Base-by-base conservation (phyloP, 2,797 vertebrate genomes). In the Lemur catta region DNA sequence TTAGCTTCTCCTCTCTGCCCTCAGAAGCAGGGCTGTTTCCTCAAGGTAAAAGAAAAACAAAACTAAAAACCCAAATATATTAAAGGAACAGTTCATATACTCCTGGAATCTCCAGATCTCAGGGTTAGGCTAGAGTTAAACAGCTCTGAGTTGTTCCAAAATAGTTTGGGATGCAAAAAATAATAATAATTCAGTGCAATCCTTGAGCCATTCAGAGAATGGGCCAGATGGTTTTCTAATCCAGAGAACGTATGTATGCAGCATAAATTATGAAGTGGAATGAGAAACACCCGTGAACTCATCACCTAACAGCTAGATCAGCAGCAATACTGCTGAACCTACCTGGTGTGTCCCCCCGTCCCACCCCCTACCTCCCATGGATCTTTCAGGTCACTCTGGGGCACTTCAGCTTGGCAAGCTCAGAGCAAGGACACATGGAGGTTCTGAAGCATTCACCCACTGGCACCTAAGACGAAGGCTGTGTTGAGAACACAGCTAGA, bases 181-280 rank as follows among this genome's bases (percentile, higher is more conserved):
- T 33, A 43, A n/a, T n/a, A 61, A 89, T 41, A 52, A 38, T 8
- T 69, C 24, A 85, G 0, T 57, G 71, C 30, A 63, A 38, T 78
- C 71, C n/a, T 84, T 82, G 80, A 85, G 89, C 48, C 10, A 57
- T 18, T 48, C 55, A 59, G 41, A 91, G 86, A 88, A 52, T 35
- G 8, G 26, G 38, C 84, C 55, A 94, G 79, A 63, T 48, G n/a
- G 65, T 41, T 72, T 89, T 80, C 71, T 50, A 50, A 48, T 82
- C 71, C 43, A 57, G 46, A 69, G 33, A 41, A 15, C 22, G 15
- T 7, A 65, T 10, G 59, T 1, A 57, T 26, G 22, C 22, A 76
- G 52, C 46, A 46, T 52, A 41, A 85, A 50, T n/a, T 55, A 48
- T 24, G 20, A 41, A 35, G 38, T 24, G 24, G 38, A 30, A 80